A percentile compares a stretch with the other conserved stretches of the same genome.
Evolutionary conservation across 2,797 vertebrate species (phyloP).

Genomic region (Remorina albescens): DNA sequence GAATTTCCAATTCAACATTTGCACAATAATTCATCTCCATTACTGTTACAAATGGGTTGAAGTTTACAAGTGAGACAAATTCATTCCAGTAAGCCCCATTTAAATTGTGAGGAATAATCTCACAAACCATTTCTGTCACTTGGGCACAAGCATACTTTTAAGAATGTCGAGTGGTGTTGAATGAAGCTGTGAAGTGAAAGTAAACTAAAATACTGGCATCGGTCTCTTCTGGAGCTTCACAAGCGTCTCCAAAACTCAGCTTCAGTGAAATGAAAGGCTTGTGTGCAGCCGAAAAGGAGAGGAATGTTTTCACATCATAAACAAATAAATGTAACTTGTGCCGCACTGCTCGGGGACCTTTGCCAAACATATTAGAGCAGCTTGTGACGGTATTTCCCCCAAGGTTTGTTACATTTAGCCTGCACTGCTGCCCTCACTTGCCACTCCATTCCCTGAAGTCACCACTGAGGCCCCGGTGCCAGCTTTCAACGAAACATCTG

Average conservation of each 20-base stretch:
- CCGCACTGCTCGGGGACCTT: conserved; percentile 24
- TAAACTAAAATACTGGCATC: conserved; percentile 45
- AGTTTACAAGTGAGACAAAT: conserved; percentile 23
- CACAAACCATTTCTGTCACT: conserved; percentile 41
- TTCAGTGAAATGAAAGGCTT: conserved; percentile 30
- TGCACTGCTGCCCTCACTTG: conserved; percentile 44
- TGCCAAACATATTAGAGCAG: conserved; percentile 62
- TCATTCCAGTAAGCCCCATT: conserved; percentile 27
- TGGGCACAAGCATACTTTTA: conserved; percentile 5
- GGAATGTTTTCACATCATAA: conserved; percentile 37
- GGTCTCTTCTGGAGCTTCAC: conserved; percentile 21
- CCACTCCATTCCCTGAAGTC: conserved; percentile 55
- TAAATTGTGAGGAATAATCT: conserved; percentile 44
- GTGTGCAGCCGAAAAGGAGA: conserved; percentile 1
- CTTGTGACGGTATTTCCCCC: conserved; percentile 58
- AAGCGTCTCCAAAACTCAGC: conserved; percentile 21
- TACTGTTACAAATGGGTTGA: conserved; percentile 17
- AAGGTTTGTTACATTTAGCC: conserved; percentile 60
- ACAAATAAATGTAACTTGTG: conserved; percentile 33
- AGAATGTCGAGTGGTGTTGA: conserved; percentile 36
- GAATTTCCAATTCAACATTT: conserved; percentile 41
- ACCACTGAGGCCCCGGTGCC: conserved; percentile 33
- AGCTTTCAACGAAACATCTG: conserved; percentile 66
- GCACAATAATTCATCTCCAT: conserved; percentile 36
- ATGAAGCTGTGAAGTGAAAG: conserved; percentile 47